phyloP scores from a whole-genome alignment of 1,140 invertebrate species.

The Colletes latitarsis region DNA sequence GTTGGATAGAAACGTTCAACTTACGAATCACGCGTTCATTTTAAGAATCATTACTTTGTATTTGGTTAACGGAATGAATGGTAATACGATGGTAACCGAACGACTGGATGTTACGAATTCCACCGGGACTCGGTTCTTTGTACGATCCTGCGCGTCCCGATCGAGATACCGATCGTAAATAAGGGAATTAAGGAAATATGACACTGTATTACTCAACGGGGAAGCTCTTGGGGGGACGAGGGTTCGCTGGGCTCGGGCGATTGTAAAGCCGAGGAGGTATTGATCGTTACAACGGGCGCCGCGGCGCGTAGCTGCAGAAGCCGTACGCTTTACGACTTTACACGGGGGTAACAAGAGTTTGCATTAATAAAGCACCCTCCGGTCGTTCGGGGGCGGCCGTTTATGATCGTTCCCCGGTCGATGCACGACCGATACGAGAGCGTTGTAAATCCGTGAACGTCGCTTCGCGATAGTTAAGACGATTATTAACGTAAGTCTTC shows the following conservation, averaged over 20 bases:
- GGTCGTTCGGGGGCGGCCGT: slow-evolving; percentile 15
- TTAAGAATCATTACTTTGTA: too few species aligned
- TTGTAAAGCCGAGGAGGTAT: slow-evolving; percentile 63
- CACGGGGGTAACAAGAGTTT: slow-evolving; percentile 64
- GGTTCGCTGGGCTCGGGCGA: slow-evolving; percentile 28
- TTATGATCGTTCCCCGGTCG: slow-evolving; percentile 48
- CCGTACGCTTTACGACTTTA: slow-evolving; percentile 64
- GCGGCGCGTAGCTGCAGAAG: slow-evolving; percentile 55
- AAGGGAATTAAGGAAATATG: slow-evolving; percentile 55
- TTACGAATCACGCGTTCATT: too few species aligned
- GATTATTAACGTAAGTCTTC: slow-evolving; percentile 46
- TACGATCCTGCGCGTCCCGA: background rate
- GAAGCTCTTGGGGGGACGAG: background rate
- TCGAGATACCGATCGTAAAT: slow-evolving; percentile 39
- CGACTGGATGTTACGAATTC: background rate
- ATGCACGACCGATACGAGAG: slow-evolving; percentile 41
- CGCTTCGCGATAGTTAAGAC: slow-evolving; percentile 35
- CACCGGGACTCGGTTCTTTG: background rate
- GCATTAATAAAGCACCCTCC: slow-evolving; percentile 64
- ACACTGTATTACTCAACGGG: slow-evolving; percentile 36
- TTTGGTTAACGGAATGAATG: too few species aligned
- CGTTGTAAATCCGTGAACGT: slow-evolving; percentile 57
- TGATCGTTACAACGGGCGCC: slow-evolving; percentile 55
- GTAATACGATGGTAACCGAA: background rate
- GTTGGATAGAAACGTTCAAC: too few species aligned